Percentiles rank a stretch among this genome's conserved stretches.
Conservation (phyloP, 2,888 invertebrate genomes). For the Drosophila acutilabella region DNA sequence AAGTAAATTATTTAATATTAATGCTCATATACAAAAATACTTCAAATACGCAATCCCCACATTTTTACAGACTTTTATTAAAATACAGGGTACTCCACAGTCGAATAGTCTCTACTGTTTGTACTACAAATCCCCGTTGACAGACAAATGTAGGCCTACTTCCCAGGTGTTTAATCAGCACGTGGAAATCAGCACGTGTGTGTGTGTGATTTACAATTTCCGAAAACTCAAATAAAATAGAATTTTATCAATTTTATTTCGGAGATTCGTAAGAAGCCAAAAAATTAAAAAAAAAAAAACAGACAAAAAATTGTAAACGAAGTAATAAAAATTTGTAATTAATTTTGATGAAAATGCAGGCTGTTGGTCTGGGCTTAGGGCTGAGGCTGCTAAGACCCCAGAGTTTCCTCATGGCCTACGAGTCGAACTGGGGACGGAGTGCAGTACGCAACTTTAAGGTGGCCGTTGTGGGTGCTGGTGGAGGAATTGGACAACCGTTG, state of each 20-base stretch:
- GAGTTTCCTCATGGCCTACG: background rate
- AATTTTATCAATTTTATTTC: background rate
- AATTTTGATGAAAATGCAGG: constrained; percentile 1
- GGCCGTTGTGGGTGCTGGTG: constrained; percentile 96
- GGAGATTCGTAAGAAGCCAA: background rate
- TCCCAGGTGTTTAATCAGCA: background rate
- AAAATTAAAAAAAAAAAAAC: too few species aligned
- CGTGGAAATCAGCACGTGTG: background rate
- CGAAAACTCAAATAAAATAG: background rate
- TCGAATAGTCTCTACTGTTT: too few species aligned
- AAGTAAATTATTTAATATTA: too few species aligned
- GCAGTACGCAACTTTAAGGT: constrained; percentile 35
- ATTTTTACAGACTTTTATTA: too few species aligned
- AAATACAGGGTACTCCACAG: background rate
- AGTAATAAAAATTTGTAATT: background rate
- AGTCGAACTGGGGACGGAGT: background rate
- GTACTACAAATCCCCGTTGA: background rate
- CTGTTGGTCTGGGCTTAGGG: background rate
- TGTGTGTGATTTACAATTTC: background rate
- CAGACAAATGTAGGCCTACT: background rate
- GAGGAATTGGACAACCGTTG: constrained; percentile 98
- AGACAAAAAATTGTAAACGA: background rate
- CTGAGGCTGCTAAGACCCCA: background rate
- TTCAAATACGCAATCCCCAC: too few species aligned
- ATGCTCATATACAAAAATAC: too few species aligned